Evolutionary conservation across 2,797 vertebrate species (phyloP).

Genomic region (Acanthiza pusilla): DNA sequence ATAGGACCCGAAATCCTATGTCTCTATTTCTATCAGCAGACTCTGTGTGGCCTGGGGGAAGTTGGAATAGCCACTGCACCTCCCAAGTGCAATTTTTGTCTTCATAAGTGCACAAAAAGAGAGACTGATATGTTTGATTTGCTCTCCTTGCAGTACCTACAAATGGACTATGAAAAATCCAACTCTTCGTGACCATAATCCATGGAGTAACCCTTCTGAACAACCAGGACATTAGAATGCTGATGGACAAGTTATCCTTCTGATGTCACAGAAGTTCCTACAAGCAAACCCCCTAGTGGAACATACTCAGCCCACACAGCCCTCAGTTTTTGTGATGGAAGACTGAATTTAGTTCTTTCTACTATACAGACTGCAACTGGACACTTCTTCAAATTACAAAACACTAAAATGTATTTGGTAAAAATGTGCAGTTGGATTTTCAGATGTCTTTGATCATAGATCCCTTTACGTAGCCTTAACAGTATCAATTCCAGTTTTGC

Average conservation of each 20-base stretch:
- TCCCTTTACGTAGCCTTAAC: not conserved
- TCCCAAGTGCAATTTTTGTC: not conserved
- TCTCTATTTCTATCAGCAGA: not conserved
- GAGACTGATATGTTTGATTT: not conserved
- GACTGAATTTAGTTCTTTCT: not conserved
- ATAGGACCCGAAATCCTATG: not conserved
- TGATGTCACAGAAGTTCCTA: not conserved
- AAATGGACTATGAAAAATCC: not conserved
- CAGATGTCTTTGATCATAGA: not conserved
- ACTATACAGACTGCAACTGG: not conserved
- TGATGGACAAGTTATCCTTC: not conserved
- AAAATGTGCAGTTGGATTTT: not conserved
- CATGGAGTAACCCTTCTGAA: not conserved
- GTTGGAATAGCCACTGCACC: not conserved
- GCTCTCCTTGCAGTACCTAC: not conserved
- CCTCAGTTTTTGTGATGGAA: not conserved
- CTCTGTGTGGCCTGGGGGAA: not conserved
- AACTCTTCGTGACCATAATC: not conserved
- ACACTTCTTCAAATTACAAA: not conserved
- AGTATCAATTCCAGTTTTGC: not conserved
- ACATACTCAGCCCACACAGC: not conserved
- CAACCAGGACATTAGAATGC: not conserved
- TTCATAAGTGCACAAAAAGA: not conserved
- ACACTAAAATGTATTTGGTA: not conserved
- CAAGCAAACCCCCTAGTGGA: not conserved